Percentiles rank a stretch among this genome's conserved stretches.
phyloP scores from a whole-genome alignment of 1,140 invertebrate species.

The Fopius arisanus region DNA sequence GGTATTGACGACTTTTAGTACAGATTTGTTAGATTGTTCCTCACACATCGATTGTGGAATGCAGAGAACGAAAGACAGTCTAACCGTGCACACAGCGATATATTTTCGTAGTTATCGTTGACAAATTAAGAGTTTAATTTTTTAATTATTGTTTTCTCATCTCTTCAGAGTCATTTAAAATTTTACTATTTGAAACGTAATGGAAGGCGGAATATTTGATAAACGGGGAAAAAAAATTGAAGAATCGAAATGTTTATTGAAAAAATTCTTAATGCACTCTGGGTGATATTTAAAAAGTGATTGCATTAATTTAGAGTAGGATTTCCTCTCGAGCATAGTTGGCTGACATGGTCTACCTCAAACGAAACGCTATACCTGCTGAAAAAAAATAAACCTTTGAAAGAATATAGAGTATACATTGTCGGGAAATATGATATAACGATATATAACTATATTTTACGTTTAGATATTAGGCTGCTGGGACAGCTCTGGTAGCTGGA shows the following conservation, averaged over 20 bases:
- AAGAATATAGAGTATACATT: conserved; percentile 20
- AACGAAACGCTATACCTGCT: conserved; percentile 52
- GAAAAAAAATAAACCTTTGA: conserved; percentile 24
- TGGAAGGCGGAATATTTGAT: background rate
- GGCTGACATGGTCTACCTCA: conserved; percentile 60
- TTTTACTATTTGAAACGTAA: background rate
- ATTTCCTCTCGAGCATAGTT: conserved; percentile 42
- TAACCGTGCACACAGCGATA: background rate
- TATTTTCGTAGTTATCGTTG: background rate
- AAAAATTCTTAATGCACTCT: background rate
- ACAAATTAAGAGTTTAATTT: background rate
- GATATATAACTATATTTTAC: conserved; percentile 24
- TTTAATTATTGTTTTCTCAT: background rate
- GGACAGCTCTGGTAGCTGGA: conserved; percentile 31
- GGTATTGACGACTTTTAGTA: conserved; percentile 72
- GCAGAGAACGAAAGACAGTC: background rate
- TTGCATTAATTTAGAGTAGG: background rate
- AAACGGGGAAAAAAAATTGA: too few relatives aligned
- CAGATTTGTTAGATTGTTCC: background rate
- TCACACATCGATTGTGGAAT: background rate
- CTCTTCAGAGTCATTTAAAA: background rate
- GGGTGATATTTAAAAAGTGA: background rate
- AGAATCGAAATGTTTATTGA: too few relatives aligned
- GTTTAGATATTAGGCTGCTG: conserved; percentile 7
- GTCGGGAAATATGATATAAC: conserved; percentile 8